Conservation (phyloP, 2,888 invertebrate genomes). For the Synergus umbraculus region DNA sequence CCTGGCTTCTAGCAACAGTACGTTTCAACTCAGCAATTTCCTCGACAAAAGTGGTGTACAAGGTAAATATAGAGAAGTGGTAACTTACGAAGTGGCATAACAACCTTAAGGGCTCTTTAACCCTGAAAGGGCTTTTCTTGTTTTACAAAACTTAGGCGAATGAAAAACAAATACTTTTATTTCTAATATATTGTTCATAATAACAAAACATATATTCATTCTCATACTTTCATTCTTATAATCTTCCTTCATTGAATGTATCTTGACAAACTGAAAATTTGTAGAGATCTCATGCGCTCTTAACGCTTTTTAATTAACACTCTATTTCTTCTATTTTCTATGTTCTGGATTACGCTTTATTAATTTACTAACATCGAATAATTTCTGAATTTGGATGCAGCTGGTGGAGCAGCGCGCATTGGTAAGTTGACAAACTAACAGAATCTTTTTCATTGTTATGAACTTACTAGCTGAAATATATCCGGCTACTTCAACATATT, state of each 20-base stretch:
- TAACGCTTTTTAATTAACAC: background rate
- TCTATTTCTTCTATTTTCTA: slow-evolving; percentile 46
- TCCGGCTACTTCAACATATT: too few relatives aligned
- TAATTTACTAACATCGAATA: slow-evolving; percentile 69
- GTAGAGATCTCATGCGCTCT: background rate
- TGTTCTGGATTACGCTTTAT: slow-evolving; percentile 50
- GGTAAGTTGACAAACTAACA: slow-evolving; percentile 72
- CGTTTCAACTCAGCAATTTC: slow-evolving; percentile 98
- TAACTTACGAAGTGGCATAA: background rate
- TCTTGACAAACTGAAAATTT: background rate
- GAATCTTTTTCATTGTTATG: background rate
- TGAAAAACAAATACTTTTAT: background rate
- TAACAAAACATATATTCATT: background rate
- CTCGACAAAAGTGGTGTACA: slow-evolving; percentile 98
- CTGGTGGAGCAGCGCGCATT: slow-evolving; percentile 75
- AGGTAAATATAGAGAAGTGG: slow-evolving; percentile 83
- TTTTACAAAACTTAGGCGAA: background rate
- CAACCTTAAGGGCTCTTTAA: background rate
- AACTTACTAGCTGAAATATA: background rate
- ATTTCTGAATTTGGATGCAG: slow-evolving; percentile 73
- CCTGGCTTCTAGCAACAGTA: slow-evolving; percentile 99
- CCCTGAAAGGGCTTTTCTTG: background rate
- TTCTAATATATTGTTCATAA: background rate
- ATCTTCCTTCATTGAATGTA: background rate
- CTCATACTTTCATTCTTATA: background rate